A percentile compares a stretch with the other conserved stretches of the same genome.
These are phyloP conservation scores for Drosophila orena DNA, from an alignment of 1,140 invertebrate species.

Conservation along the genomic window DNA sequence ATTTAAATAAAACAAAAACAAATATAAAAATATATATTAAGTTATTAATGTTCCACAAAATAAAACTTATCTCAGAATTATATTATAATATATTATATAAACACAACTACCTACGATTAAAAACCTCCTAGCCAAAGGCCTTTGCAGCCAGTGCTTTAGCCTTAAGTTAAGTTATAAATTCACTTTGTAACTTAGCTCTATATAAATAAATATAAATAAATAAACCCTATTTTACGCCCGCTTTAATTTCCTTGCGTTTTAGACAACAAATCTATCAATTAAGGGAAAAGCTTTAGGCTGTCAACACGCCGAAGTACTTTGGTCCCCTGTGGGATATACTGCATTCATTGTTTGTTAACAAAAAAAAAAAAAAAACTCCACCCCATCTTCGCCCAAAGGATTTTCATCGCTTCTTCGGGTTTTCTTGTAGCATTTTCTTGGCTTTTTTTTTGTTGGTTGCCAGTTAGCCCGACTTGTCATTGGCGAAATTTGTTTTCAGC, in stretches of 20 bases:
- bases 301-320: slow-evolving; percentile 56
- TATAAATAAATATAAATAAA: no score
- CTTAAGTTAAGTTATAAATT: no score
- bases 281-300: slow-evolving; percentile 61
- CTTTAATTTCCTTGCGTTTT: background rate
- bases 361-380: slow-evolving; percentile 16
- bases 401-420: slow-evolving; percentile 20
- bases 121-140: no score
- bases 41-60: no score
- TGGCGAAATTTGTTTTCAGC: slow-evolving; percentile 56
- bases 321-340: slow-evolving; percentile 24
- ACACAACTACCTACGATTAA: no score
- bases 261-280: slow-evolving; percentile 63
- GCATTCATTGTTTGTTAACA: slow-evolving; percentile 68
- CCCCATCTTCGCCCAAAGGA: background rate
- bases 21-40: no score
- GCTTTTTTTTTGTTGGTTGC: slow-evolving; percentile 12
- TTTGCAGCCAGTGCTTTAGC: no score
- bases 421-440: slow-evolving; percentile 11
- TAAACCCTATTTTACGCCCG: background rate
- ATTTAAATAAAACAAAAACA: no score
- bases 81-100: no score
- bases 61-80: no score
- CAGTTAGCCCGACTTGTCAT: slow-evolving; percentile 62
- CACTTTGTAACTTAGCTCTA: no score